phyloP scores from a whole-genome alignment of 2,113 vertebrate genomes.

The human (Homo sapiens) region GRCh38 chr20:47984001-47984500 shows the following conservation, averaged over 20 bases:
- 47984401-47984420: background rate
- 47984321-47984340: no score
- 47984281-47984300: background rate
- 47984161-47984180: background rate
- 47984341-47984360: background rate
- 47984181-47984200: background rate
- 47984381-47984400: rapidly evolving
- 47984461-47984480: background rate
- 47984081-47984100: background rate
- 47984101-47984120: rapidly evolving
- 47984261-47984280: background rate
- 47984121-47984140: background rate
- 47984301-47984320: background rate
- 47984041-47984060: background rate
- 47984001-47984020: background rate
- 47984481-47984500: no score
- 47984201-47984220: background rate
- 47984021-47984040: background rate
- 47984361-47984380: background rate
- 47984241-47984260: constrained; percentile 24
- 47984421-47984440: background rate
- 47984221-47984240: background rate
- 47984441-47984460: background rate
- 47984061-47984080: background rate
- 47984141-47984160: background rate